These are phyloP conservation scores for Darevskia mixta DNA, from an alignment of 2,797 vertebrate species.

Conservation along the genomic window DNA sequence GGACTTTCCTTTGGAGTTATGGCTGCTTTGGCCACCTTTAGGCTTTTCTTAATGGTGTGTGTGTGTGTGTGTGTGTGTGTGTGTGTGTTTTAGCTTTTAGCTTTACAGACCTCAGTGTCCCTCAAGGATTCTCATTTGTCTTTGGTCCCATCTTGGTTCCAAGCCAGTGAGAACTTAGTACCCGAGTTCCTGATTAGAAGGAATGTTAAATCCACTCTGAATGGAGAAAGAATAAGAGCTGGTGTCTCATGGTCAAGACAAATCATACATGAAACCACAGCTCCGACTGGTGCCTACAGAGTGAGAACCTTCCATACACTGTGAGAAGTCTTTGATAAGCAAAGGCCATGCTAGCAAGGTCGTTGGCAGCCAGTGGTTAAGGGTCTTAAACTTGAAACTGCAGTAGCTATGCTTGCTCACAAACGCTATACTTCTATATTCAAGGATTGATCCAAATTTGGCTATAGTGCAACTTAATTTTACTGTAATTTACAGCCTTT, in stretches of 20 bases:
- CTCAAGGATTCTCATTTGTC: background rate
- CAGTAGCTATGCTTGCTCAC: slow-evolving; percentile 29
- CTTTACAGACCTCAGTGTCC: background rate
- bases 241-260: background rate
- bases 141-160: background rate
- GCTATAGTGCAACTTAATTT: slow-evolving; percentile 61
- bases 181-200: background rate
- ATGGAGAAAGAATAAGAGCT: background rate
- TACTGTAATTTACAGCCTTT: slow-evolving; percentile 71
- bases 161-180: background rate
- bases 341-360: background rate
- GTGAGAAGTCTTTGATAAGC: background rate
- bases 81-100: too few relatives aligned
- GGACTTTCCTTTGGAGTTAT: too few relatives aligned
- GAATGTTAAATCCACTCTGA: background rate
- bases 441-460: slow-evolving; percentile 44
- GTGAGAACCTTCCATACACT: background rate
- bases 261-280: background rate
- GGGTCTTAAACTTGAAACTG: slow-evolving; percentile 56
- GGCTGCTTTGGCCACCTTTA: too few relatives aligned
- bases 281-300: background rate
- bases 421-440: slow-evolving; percentile 54
- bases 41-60: too few relatives aligned
- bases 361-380: too few relatives aligned
- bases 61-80: too few relatives aligned